Conservation (phyloP, 2,113 vertebrate species). For the Ondatra zibethicus region DNA sequence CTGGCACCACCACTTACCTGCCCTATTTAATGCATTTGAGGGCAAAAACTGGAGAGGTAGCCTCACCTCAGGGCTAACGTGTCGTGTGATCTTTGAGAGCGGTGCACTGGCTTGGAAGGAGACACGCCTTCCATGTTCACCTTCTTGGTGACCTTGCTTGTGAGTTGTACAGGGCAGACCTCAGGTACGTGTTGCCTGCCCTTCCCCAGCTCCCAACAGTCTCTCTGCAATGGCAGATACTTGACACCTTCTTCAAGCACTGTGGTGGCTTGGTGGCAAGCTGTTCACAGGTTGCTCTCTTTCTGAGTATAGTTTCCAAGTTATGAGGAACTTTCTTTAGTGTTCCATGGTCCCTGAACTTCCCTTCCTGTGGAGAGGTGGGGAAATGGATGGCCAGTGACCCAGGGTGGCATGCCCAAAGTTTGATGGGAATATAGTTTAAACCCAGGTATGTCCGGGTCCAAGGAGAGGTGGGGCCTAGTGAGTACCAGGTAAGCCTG, state of each 20-base stretch:
- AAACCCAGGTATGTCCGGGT: background rate
- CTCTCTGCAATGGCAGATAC: background rate
- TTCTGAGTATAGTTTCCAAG: background rate
- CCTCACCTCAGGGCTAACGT: background rate
- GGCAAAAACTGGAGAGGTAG: background rate
- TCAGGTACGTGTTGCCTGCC: accelerated
- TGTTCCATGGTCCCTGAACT: background rate
- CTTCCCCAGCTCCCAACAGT: accelerated
- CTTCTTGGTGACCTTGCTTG: background rate
- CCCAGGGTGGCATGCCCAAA: accelerated
- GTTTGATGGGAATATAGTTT: accelerated
- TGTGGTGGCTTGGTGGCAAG: accelerated
- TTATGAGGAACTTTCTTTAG: background rate
- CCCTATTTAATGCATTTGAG: background rate
- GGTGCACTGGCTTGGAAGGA: background rate
- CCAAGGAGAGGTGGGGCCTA: background rate
- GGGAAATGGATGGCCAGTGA: background rate
- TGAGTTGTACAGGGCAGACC: background rate
- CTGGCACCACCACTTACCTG: background rate
- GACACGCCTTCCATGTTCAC: background rate
- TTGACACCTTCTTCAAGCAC: accelerated
- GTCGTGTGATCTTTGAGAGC: conserved; percentile 18
- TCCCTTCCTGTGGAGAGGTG: background rate
- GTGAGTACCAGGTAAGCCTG: accelerated
- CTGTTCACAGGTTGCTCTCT: accelerated